Conservation (phyloP, 2,113 vertebrate genomes). For the Psilopogon haemacephalus region DNA sequence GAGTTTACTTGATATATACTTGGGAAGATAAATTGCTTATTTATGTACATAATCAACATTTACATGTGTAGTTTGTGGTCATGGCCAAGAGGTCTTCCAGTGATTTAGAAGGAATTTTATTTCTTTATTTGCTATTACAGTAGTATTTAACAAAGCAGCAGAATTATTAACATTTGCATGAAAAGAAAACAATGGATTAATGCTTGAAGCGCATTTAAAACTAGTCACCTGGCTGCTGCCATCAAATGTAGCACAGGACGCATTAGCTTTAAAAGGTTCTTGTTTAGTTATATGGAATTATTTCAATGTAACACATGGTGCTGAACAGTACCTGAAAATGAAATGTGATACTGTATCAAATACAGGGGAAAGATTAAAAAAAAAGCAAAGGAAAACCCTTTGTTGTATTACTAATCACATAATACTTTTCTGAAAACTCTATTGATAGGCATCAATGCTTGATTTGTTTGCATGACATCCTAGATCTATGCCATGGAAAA, state of each 20-base stretch:
- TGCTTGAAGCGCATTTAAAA: conserved; percentile 61
- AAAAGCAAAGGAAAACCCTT: background rate
- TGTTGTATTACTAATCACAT: background rate
- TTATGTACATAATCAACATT: background rate
- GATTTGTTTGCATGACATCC: background rate
- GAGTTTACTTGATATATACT: background rate
- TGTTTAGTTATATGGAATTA: conserved; percentile 32
- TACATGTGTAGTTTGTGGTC: background rate
- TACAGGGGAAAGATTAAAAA: background rate
- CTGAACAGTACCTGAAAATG: conserved; percentile 40
- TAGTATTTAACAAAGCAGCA: background rate
- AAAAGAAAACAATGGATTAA: conserved; percentile 48
- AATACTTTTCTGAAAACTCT: background rate
- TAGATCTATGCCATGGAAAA: background rate
- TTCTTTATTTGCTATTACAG: background rate
- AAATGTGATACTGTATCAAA: background rate
- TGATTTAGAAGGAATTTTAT: background rate
- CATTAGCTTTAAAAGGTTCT: conserved; percentile 15
- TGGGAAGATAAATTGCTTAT: background rate
- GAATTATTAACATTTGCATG: conserved; percentile 51
- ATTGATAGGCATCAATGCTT: background rate
- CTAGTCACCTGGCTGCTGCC: conserved; percentile 50
- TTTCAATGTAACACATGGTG: background rate
- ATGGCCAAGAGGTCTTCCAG: background rate
- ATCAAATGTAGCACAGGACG: conserved; percentile 45